A percentile compares a stretch with the other conserved stretches of the same genome.
phyloP scores from a whole-genome alignment of 2,797 vertebrate species.

The Peromyscus melanophrys region DNA sequence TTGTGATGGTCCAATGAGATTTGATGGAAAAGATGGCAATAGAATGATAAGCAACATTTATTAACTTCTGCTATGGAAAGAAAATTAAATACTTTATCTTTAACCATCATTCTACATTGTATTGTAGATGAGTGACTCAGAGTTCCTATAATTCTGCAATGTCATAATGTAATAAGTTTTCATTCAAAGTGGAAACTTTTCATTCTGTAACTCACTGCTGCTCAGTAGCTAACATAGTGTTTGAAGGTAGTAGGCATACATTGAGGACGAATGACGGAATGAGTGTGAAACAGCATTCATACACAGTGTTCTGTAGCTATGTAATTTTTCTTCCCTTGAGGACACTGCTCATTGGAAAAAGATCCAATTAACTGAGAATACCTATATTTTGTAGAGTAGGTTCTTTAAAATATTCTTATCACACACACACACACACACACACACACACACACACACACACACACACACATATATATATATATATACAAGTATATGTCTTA shows the following conservation, averaged over 20 bases:
- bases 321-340: not conserved
- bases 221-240: not conserved
- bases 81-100: constrained; percentile 36
- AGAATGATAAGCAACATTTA: not conserved
- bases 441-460: no score
- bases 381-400: not conserved
- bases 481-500: not conserved
- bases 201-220: not conserved
- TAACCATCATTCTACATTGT: not conserved
- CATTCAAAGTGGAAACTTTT: not conserved
- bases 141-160: not conserved
- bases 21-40: not conserved
- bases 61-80: not conserved
- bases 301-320: not conserved
- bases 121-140: not conserved
- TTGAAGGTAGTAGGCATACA: not conserved
- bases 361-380: not conserved
- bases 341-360: not conserved
- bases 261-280: not conserved
- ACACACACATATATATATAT: no score
- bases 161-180: not conserved
- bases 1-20: rapidly evolving
- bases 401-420: not conserved
- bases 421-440: no score
- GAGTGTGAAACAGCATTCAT: not conserved